phyloP scores from a whole-genome alignment of 2,797 vertebrate genomes.

The Leptatherina wallacei region DNA sequence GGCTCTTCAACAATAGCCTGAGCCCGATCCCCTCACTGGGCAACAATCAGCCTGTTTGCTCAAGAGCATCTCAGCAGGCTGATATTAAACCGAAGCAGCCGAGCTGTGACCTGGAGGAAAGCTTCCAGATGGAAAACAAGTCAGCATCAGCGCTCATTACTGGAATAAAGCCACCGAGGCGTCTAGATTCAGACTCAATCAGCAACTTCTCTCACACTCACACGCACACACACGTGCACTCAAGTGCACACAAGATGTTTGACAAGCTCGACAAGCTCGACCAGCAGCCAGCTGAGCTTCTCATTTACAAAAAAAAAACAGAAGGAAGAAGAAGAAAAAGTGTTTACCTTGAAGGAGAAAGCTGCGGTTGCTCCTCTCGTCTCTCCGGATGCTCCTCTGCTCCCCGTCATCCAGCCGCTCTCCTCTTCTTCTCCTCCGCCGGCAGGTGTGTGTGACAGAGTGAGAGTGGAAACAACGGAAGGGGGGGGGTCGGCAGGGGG shows the following conservation, averaged over 20 bases:
- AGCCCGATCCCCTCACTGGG: background rate
- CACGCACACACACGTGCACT: conserved; percentile 1
- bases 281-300: conserved; percentile 14
- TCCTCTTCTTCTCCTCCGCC: conserved; percentile 23
- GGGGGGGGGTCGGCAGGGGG: background rate
- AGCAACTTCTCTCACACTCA: conserved; percentile 34
- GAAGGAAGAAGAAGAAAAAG: conserved; percentile 14
- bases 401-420: conserved; percentile 24
- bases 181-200: conserved; percentile 4
- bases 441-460: conserved; percentile 36
- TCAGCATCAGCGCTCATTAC: conserved; percentile 3
- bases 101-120: conserved; percentile 8
- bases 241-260: background rate
- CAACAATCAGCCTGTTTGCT: background rate
- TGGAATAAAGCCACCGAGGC: conserved; percentile 11
- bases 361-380: conserved; percentile 27
- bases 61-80: background rate
- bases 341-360: conserved; percentile 50
- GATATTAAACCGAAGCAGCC: background rate
- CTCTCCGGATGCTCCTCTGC: conserved; percentile 41
- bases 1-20: background rate
- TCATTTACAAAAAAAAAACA: conserved; percentile 6
- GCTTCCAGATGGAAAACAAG: conserved; percentile 27
- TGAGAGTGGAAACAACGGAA: background rate
- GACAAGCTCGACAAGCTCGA: no score